Conservation (phyloP, 2,113 vertebrate genomes). For the Edolisoma coerulescens region DNA sequence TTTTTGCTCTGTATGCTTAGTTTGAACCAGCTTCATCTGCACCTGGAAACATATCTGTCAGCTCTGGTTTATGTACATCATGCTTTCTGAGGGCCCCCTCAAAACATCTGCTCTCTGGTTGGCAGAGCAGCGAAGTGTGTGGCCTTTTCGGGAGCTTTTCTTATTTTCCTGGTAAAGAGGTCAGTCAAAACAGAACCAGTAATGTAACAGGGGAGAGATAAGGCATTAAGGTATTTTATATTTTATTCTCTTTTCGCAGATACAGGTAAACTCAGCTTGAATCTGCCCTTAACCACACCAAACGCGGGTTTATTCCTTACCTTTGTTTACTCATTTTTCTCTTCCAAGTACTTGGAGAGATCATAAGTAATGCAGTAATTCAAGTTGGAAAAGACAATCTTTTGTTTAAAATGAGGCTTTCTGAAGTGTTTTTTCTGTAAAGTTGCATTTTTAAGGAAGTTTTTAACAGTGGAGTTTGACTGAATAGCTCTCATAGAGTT, state of each 20-base stretch:
- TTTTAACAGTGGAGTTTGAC: neutral
- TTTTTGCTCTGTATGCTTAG: neutral
- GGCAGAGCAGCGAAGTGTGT: neutral
- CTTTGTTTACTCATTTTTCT: neutral
- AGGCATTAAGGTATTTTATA: neutral
- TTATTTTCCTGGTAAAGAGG: neutral
- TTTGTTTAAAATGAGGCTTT: neutral
- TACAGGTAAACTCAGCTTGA: neutral
- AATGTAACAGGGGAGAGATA: neutral
- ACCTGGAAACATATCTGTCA: neutral
- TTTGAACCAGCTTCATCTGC: neutral
- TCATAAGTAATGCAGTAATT: neutral
- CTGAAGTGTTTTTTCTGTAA: neutral
- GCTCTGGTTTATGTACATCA: neutral
- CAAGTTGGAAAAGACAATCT: neutral
- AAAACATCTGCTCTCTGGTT: neutral
- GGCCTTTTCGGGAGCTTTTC: neutral
- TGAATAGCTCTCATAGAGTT: neutral
- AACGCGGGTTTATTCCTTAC: neutral
- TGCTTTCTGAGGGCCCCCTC: neutral
- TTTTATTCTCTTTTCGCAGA: neutral
- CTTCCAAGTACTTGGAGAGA: neutral
- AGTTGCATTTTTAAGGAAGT: neutral
- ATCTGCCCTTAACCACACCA: neutral
- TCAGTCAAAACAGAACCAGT: neutral